Evolutionary conservation across 1,140 invertebrate genomes (phyloP), one percentile per base, ranked within the genome.

Genomic region (Chymomyza costata): DNA sequence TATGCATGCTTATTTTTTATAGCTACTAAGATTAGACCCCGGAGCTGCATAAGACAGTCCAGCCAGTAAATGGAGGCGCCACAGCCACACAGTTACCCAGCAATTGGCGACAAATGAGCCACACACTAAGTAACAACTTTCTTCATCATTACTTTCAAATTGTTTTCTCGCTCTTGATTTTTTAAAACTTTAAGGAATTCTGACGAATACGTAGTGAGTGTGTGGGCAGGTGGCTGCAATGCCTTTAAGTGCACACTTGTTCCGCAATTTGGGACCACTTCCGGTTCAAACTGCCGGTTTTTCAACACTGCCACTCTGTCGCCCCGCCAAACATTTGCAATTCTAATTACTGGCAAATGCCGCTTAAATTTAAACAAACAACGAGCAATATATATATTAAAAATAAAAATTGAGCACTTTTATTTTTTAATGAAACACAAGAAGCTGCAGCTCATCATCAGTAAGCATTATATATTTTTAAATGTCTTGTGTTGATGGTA

Each of bases 61-160:
- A 32, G 15, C 25, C 19, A n/a, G n/a, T n/a, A n/a, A n/a, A n/a
- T n/a, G n/a, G n/a, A n/a, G n/a, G n/a, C 15, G 19, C 7, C 46
- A 49, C 39, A 25, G 13, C 19, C 14, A 35, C 34, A 46, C 18
- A 63, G 55, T 44, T 45, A n/a, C n/a, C n/a, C n/a, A n/a, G 50
- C 73, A 67, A 71, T 78, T 51, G 67, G 58, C 80, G 73, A 80
- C 71, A 78, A 78, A 78, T 78, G 71, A 73, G 73, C 66, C 71
- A 80, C 71, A 80, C 57, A 73, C 73, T 65, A 66, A 64, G 67
- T 73, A 80, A 73, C 73, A 80, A 73, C 73, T 78, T 78, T 78
- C 73, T 78, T 78, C 73, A 46, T 78, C 73, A 78, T 78, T 80
- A 80, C 73, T 57, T 63, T 61, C 68, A 80, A 78, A 78, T 78